Evolutionary conservation across 2,113 vertebrate species (phyloP), one percentile per base, ranked within the genome.

Genomic region (Rallus limicola): DNA sequence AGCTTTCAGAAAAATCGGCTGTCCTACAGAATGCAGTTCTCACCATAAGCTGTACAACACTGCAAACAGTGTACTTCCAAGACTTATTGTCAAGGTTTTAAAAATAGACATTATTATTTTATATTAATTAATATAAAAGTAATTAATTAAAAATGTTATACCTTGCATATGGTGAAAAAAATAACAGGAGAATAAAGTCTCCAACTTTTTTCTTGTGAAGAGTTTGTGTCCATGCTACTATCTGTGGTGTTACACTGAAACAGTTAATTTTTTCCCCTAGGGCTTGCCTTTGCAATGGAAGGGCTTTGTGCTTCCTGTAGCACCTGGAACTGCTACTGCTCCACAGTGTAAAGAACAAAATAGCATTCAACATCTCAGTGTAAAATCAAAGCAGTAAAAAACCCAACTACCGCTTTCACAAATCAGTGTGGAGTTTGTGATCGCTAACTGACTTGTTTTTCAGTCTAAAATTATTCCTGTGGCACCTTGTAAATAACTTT

Each of bases 381-480:
- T 62, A 92, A 84, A 83, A 69, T 28, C 21, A 75, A 72, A 94
- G 67, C 84, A 78, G n/a, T 40, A 16, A 88, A 90, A 91, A 91
- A 76, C 34, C 1, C 62, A 88, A 85, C 86, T 16, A 28, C 15
- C 4, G 40, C 46, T 90, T 90, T 74, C 68, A 86, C 68, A 68
- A 60, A 83, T 48, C 65, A 58, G 65, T 1, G 2, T 38, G 56
- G 36, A 88, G 38, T 83, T 79, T 81, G 67, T 36, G 68, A 83
- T 86, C 1, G 5, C 42, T 76, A 68, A 64, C 34, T 65, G 31
- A 50, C 46, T 82, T 50, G 53, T 10, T 92, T 93, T 52, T 82
- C 77, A 72, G 46, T 50, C 17, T 34, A 59, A 91, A 86, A 65
- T 26, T 58, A 58, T 65, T 92, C 40, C 38, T 42, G 44, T 85